A percentile compares a stretch with the other conserved stretches of the same genome.
These are phyloP conservation scores for Gasterosteus nipponicus DNA, from an alignment of 2,113 vertebrate genomes.

Conservation along the genomic window DNA sequence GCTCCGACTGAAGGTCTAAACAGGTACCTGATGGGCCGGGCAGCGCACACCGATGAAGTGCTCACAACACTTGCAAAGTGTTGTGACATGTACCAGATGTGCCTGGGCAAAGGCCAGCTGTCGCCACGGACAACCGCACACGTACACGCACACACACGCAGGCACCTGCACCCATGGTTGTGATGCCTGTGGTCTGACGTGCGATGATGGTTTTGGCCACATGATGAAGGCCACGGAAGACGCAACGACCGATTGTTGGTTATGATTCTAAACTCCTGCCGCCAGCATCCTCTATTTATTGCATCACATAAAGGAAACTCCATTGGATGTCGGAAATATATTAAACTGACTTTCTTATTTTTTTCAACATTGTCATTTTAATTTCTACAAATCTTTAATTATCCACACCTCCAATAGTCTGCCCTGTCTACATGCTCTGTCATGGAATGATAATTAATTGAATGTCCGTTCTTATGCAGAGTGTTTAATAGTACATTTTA, in stretches of 20 bases:
- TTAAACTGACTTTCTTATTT: not conserved
- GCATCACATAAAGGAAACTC: not conserved
- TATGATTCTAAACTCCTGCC: not conserved
- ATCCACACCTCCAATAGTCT: not conserved
- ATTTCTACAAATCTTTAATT: not conserved
- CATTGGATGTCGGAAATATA: not conserved
- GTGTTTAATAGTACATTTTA: not conserved
- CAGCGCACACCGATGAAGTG: constrained; percentile 53
- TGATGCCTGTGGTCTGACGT: constrained; percentile 18
- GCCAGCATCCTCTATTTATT: not conserved
- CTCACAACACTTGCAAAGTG: constrained; percentile 40
- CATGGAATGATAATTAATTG: too few species aligned
- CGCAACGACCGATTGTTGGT: not conserved
- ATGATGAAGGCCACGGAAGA: constrained; percentile 7
- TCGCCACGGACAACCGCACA: constrained; percentile 24
- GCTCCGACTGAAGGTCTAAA: constrained; percentile 67
- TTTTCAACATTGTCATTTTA: not conserved
- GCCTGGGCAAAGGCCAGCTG: constrained; percentile 56
- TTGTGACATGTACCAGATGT: constrained; percentile 73
- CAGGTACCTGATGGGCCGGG: constrained; percentile 65
- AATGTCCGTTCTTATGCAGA: not conserved
- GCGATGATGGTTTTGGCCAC: constrained; percentile 8
- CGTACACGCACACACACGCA: not conserved
- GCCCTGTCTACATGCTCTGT: not conserved
- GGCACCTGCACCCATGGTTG: constrained; percentile 1